Base-by-base conservation (phyloP, 2,888 invertebrate species). In the Tenthredo mesomela region DNA sequence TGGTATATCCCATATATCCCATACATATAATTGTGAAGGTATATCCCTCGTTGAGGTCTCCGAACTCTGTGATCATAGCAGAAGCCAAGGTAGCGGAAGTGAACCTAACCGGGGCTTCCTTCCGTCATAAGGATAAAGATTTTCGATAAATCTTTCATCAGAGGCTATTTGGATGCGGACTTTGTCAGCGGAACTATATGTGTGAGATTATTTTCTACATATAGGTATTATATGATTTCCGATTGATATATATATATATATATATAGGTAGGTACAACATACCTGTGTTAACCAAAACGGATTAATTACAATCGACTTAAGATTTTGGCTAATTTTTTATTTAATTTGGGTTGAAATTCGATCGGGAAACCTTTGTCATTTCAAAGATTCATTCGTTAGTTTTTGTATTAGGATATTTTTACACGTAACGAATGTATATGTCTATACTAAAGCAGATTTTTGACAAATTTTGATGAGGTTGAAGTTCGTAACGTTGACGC, bases 11-110 rank as follows among this genome's bases (percentile, higher is more conserved):
- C 12, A 5, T n/a, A n/a, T n/a, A n/a, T 47, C 47, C 6, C 75
- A 6, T 43, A 15, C n/a, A 33, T 15, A 18, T 12, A 3, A 33
- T 10, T 21, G 40, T 77, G n/a, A n/a, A n/a, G n/a, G 10, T 77
- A 67, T 77, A 33, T 77, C 18, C 50, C 18, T 33, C 43, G 40
- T 58, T 21, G 37, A 58, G 77, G 77, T 77, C 54, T 29, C 77
- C 77, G 77, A 33, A 77, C 77, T 25, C 77, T 29, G 7, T 7
- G 50, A 12, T 40, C 58, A 61, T 61, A 58, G 61, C 47, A 67
- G 82, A 82, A 82, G 82, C 82, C 82, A 67, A 61, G 47, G 18
- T 40, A 82, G 9, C 82, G 82, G 82, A 82, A 82, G 70, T 50
- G 33, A 70, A 82, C 43, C 65, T 47, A 21, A 58, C 58, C 82